Base-by-base conservation (phyloP, 2,888 invertebrate genomes). In the Mesoligia furuncula region DNA sequence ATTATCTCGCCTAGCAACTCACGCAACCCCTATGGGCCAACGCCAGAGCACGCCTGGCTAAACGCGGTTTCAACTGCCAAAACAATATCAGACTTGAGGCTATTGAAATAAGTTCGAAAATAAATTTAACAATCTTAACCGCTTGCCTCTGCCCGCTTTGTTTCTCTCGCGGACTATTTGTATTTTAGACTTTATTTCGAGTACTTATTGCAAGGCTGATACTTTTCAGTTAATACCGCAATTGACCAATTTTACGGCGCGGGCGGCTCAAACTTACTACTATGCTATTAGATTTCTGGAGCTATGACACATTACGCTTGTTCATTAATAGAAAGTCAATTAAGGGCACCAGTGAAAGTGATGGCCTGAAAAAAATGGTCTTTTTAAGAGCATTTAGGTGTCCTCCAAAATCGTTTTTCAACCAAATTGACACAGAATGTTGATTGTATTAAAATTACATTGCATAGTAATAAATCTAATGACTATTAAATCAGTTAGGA, bases 271-370 rank as follows among this genome's bases (percentile, higher is more conserved):
- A 59, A 75, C 42, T 81, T 61, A 82, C 65, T 76, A 66, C 59
- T 79, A 81, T 81, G 76, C 76, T 27, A 24, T 59, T 75, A 36
- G 42, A 65, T 75, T 59, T 81, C 48, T 59, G 31, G 24, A 77
- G 51, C 36, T 27, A 59, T 45, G 57, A 59, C 75, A 81, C 42
- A 81, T 59, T 74, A 66, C 3, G 24, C 20, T 51, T 59, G 54
- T 76, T 66, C 51, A 66, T 66, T 66, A 79, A 76, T 76, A 82
- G 76, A 76, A 81, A 76, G 82, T 82, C 24, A 81, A 76, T 81
- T 76, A 66, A 15, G 20, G 48, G 42, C 24, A n/a, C n/a, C 39
- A 24, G 31, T 36, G 20, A 36, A 36, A 36, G 5, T 7, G 6
- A 39, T 24, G 31, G 15, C 5, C 24, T 51, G n/a, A 65, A 31